Conservation (phyloP, 2,888 invertebrate genomes). For the Drosophila meridiana region DNA sequence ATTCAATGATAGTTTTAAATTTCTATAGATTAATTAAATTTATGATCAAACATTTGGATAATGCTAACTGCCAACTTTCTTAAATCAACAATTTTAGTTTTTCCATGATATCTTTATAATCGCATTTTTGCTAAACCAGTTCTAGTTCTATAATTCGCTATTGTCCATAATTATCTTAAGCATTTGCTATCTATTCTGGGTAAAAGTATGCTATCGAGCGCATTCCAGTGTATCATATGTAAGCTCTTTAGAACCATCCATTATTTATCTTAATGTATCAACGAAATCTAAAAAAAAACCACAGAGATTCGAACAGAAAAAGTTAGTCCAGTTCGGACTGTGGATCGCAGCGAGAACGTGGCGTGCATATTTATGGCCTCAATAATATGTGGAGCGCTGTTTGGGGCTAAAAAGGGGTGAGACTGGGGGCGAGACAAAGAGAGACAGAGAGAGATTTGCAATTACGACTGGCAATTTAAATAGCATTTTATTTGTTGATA, state of each 20-base stretch:
- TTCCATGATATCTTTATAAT: background rate
- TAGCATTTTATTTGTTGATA: constrained; percentile 71
- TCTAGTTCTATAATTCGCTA: background rate
- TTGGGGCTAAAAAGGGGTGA: constrained; percentile 1
- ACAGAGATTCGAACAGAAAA: constrained; percentile 3
- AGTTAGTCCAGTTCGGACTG: constrained; percentile 18
- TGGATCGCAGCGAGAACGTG: constrained; percentile 38
- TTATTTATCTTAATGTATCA: constrained; percentile 26
- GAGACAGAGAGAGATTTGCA: constrained; percentile 51
- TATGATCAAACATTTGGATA: background rate
- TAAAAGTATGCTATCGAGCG: constrained; percentile 25
- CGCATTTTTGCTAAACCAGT: background rate
- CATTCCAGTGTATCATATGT: constrained; percentile 46
- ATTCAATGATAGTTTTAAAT: constrained; percentile 6
- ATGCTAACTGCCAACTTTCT: background rate
- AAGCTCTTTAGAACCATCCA: constrained; percentile 29
- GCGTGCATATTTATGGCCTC: constrained; percentile 60
- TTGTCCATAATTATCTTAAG: constrained; percentile 30
- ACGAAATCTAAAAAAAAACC: background rate
- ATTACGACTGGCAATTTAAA: constrained; percentile 75
- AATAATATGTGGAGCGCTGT: constrained; percentile 47
- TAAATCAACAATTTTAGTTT: background rate
- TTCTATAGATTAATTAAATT: background rate
- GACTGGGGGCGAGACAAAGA: background rate
- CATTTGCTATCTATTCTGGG: constrained; percentile 9